Evolutionary conservation across 2,797 vertebrate species (phyloP).

Genomic region (Lacerta bilineata): DNA sequence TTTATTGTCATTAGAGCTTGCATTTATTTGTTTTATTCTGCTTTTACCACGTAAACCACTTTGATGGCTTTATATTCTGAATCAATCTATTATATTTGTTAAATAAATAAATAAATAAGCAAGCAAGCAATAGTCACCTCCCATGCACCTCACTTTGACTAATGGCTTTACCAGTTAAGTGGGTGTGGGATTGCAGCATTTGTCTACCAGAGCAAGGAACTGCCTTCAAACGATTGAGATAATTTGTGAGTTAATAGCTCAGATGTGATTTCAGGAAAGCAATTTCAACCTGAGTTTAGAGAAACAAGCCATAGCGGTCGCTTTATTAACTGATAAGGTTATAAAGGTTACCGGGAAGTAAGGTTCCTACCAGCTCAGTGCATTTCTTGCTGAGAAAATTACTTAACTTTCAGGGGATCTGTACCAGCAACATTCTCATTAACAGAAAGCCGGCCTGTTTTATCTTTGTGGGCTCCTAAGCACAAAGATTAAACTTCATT

Average conservation of each 20-base stretch:
- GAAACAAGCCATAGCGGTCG: constrained; percentile 59
- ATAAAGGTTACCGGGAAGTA: constrained; percentile 62
- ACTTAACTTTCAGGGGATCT: constrained; percentile 46
- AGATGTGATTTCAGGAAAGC: constrained; percentile 66
- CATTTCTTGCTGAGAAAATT: constrained; percentile 61
- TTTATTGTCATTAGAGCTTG: no score
- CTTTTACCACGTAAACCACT: no score
- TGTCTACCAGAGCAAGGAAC: constrained; percentile 32
- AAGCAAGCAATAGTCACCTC: no score
- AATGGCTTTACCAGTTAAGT: not conserved
- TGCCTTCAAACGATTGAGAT: constrained; percentile 63
- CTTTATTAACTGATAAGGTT: constrained; percentile 69
- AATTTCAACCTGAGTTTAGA: constrained; percentile 70
- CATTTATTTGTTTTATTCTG: no score
- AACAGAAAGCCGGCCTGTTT: not conserved
- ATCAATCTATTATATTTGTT: no score
- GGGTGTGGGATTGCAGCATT: not conserved
- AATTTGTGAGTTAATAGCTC: constrained; percentile 74
- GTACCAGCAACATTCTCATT: not conserved
- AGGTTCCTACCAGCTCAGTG: constrained; percentile 36
- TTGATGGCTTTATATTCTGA: no score
- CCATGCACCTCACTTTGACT: no score
- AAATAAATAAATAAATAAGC: no score
- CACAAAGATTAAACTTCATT: constrained; percentile 29
- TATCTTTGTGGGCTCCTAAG: not conserved